These are phyloP conservation scores for Platichthys stellatus DNA, from an alignment of 2,113 vertebrate genomes.

Conservation along the genomic window DNA sequence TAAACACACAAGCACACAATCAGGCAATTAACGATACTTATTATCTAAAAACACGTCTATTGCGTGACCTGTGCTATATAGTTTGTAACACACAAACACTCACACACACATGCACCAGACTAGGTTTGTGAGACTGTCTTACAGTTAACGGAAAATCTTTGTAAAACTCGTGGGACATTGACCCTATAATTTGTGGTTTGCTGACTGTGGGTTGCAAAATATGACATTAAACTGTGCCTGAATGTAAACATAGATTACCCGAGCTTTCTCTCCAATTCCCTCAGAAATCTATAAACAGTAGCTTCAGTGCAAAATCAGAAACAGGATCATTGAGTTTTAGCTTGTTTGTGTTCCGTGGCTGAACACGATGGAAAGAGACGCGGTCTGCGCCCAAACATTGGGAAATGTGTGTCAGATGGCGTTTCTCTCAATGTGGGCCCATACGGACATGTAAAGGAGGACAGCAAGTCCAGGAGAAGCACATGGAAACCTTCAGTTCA, in stretches of 20 bases:
- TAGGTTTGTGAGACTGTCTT: slow-evolving; percentile 43
- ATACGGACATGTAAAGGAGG: slow-evolving; percentile 72
- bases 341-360: slow-evolving; percentile 9
- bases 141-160: slow-evolving; percentile 75
- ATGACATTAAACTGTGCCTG: slow-evolving; percentile 64
- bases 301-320: slow-evolving; percentile 14
- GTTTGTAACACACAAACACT: not conserved
- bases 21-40: slow-evolving; percentile 25
- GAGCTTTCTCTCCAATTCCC: slow-evolving; percentile 29
- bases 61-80: not conserved
- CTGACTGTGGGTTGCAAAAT: slow-evolving; percentile 65
- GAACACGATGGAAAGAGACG: slow-evolving; percentile 14
- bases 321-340: slow-evolving; percentile 4
- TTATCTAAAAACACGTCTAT: not conserved
- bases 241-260: slow-evolving; percentile 61
- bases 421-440: slow-evolving; percentile 50
- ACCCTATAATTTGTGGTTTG: slow-evolving; percentile 76
- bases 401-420: slow-evolving; percentile 58
- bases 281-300: slow-evolving; percentile 4
- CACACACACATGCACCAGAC: slow-evolving; percentile 35
- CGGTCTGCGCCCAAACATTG: slow-evolving; percentile 31
- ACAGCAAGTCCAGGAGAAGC: slow-evolving; percentile 70
- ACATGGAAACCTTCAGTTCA: slow-evolving; percentile 79
- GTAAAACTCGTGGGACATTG: slow-evolving; percentile 66
- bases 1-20: slow-evolving; percentile 1